These are phyloP conservation scores for Clarias macrocephalus DNA, from an alignment of 2,113 vertebrate genomes.

Conservation along the genomic window DNA sequence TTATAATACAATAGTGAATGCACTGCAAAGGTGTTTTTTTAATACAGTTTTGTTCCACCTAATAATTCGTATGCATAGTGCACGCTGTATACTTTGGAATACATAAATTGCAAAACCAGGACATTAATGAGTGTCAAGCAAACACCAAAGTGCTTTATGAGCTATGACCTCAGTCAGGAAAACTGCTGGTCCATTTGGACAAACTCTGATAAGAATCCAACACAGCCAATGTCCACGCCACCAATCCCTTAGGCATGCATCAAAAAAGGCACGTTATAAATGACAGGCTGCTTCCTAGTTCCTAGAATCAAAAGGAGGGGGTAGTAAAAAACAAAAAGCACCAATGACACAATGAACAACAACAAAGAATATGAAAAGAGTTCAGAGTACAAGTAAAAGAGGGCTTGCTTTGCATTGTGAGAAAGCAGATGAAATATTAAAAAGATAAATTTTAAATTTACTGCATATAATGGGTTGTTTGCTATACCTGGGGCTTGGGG, in stretches of 20 bases:
- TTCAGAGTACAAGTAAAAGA: neutral
- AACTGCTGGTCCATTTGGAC: constrained; percentile 25
- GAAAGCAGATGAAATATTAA: constrained; percentile 53
- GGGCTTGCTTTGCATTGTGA: constrained; percentile 48
- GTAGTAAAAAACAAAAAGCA: neutral
- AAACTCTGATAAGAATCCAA: constrained; percentile 45
- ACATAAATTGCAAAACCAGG: constrained; percentile 5
- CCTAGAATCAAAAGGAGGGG: constrained; percentile 44
- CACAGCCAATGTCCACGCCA: constrained; percentile 54
- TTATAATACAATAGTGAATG: constrained; percentile 6
- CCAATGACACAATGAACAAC: neutral
- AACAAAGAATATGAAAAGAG: neutral
- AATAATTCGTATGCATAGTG: neutral
- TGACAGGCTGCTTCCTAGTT: constrained; percentile 65
- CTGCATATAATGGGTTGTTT: constrained; percentile 54
- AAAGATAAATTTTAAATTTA: constrained; percentile 61
- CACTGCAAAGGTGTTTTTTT: neutral
- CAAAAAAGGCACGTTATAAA: constrained; percentile 72
- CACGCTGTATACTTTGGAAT: constrained; percentile 12
- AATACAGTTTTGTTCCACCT: neutral
- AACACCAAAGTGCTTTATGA: constrained; percentile 50
- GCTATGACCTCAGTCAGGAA: constrained; percentile 49
- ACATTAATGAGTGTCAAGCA: constrained; percentile 32
- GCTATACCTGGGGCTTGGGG: constrained; percentile 50
- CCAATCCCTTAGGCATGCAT: constrained; percentile 56